These are phyloP conservation scores for Pristis pectinata DNA, from an alignment of 2,797 vertebrate genomes.

Conservation along the genomic window DNA sequence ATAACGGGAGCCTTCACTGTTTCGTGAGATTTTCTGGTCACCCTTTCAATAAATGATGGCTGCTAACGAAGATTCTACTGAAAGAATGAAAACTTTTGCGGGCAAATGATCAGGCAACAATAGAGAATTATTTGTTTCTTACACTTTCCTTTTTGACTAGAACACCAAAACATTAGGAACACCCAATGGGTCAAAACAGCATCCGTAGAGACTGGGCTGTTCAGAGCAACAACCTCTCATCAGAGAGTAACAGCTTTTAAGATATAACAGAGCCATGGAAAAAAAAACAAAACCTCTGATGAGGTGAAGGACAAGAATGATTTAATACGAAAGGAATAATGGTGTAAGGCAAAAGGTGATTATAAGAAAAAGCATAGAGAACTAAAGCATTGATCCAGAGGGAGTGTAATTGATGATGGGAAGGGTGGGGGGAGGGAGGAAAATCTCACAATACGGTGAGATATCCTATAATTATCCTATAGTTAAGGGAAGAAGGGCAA, in stretches of 20 bases:
- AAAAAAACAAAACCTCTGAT: neutral
- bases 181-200: neutral
- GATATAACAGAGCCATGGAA: neutral
- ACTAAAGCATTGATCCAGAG: neutral
- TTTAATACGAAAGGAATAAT: neutral
- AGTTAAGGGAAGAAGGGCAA: neutral
- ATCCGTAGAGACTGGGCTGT: neutral
- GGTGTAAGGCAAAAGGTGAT: neutral
- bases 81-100: neutral
- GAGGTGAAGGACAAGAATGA: neutral
- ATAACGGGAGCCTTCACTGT: too few relatives aligned
- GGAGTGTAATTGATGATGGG: neutral
- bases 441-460: neutral
- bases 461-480: neutral
- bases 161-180: neutral
- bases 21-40: too few relatives aligned
- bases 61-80: neutral
- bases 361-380: neutral
- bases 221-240: neutral
- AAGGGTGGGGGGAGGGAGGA: neutral
- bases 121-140: neutral
- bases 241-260: neutral
- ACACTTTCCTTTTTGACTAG: neutral
- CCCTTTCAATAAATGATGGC: neutral
- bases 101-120: neutral